Percentiles rank a stretch among this genome's conserved stretches.
Evolutionary conservation across 53 echinoderm and acorn worm genomes (phyloP).

Genomic region (Astropecten irregularis): DNA sequence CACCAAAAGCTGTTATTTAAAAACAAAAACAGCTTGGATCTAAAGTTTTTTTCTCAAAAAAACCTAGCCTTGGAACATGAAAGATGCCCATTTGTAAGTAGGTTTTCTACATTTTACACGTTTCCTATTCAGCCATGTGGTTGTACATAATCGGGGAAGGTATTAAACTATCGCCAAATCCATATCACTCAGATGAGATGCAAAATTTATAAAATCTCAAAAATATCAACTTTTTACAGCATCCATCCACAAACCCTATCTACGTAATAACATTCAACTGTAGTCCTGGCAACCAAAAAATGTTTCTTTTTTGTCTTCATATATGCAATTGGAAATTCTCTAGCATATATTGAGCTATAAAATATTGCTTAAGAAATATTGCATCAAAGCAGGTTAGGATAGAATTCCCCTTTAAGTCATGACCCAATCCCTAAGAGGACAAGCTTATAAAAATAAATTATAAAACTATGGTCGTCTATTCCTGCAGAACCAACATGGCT

Average conservation of each 20-base stretch:
- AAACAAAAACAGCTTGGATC: constrained; percentile 10
- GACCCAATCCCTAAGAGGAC: background rate
- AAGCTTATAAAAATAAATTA: background rate
- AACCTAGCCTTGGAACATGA: constrained; percentile 4
- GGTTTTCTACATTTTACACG: background rate
- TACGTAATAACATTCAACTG: too few species aligned
- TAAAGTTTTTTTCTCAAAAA: constrained; percentile 8
- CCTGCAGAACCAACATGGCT: constrained; percentile 23
- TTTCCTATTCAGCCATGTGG: constrained; percentile 27
- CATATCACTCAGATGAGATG: background rate
- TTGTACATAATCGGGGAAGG: background rate
- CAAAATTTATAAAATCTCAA: too few species aligned
- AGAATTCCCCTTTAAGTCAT: constrained; percentile 23
- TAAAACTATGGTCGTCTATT: too few species aligned
- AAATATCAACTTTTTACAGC: too few species aligned
- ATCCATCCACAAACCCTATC: too few species aligned
- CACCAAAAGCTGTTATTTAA: constrained; percentile 15
- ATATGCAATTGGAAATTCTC: too few species aligned
- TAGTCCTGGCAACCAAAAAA: too few species aligned
- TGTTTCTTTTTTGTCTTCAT: too few species aligned
- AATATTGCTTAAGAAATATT: constrained; percentile 37
- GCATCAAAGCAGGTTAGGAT: constrained; percentile 2
- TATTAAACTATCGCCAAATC: too few species aligned
- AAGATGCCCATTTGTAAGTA: background rate
- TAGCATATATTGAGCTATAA: too few species aligned